These are phyloP conservation scores for Phorcus lineatus DNA, from an alignment of 2,888 invertebrate species.

Conservation along the genomic window DNA sequence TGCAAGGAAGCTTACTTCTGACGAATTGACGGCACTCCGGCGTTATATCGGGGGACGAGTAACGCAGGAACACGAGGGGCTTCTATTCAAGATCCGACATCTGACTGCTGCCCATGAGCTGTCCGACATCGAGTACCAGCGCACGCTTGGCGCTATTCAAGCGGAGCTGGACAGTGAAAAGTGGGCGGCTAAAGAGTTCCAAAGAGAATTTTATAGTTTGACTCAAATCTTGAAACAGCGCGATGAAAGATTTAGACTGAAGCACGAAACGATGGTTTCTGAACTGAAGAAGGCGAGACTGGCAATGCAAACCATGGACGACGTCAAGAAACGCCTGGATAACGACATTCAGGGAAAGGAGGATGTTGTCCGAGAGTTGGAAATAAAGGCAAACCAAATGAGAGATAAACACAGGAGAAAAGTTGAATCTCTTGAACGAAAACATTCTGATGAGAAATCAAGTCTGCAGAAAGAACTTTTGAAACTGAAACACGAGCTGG, in stretches of 20 bases:
- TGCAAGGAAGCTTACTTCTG: slow-evolving; percentile 27
- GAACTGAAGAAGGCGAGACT: slow-evolving; percentile 8
- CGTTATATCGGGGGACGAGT: slow-evolving; percentile 28
- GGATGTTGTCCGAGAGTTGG: background rate
- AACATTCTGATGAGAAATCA: background rate
- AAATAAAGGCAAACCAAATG: background rate
- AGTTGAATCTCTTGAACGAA: background rate
- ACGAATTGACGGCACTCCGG: slow-evolving; percentile 28
- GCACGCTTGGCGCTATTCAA: slow-evolving; percentile 26
- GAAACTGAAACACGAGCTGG: background rate
- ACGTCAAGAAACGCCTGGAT: background rate
- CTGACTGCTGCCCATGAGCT: slow-evolving; percentile 29
- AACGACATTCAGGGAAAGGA: background rate
- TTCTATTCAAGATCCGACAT: slow-evolving; percentile 29
- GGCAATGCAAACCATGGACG: background rate
- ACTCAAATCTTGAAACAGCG: slow-evolving; percentile 22
- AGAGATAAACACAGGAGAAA: background rate
- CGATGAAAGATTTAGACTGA: slow-evolving; percentile 16
- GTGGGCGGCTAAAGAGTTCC: slow-evolving; percentile 29
- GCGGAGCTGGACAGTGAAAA: slow-evolving; percentile 26
- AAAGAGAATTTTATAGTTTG: slow-evolving; percentile 32
- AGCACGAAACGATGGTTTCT: slow-evolving; percentile 21
- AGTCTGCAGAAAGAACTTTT: background rate
- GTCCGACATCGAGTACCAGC: slow-evolving; percentile 29
- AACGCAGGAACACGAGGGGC: slow-evolving; percentile 23